phyloP scores from a whole-genome alignment of 2,888 invertebrate genomes.

The Liodrosophila aerea region DNA sequence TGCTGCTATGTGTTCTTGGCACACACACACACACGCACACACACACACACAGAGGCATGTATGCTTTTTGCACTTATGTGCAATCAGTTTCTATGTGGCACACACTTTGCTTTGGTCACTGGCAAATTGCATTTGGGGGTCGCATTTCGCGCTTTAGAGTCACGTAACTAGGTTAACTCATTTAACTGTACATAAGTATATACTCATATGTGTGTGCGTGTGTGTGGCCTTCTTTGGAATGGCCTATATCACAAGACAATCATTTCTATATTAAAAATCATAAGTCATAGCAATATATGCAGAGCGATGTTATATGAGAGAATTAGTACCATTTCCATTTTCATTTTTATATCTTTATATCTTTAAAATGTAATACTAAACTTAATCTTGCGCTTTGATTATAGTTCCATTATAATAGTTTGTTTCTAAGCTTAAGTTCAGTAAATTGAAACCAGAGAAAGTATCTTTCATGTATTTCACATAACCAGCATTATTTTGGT shows the following conservation, averaged over 20 bases:
- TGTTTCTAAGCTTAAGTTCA: too few species aligned
- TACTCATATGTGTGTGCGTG: too few species aligned
- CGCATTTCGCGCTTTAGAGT: conserved; percentile 70
- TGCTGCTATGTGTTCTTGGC: conserved; percentile 4
- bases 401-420: too few species aligned
- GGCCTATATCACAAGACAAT: conserved; percentile 33
- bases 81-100: conserved; percentile 49
- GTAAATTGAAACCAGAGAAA: too few species aligned
- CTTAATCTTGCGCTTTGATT: neutral
- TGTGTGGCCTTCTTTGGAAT: conserved; percentile 56
- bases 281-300: too few species aligned
- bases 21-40: conserved; percentile 17
- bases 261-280: too few species aligned
- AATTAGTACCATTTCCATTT: neutral
- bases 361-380: neutral
- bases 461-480: too few species aligned
- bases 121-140: conserved; percentile 67
- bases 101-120: conserved; percentile 44
- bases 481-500: too few species aligned
- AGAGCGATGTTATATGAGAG: too few species aligned
- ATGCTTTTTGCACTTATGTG: conserved; percentile 46
- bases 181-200: conserved; percentile 23
- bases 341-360: neutral
- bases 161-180: conserved; percentile 70
- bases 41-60: conserved; percentile 12